Evolutionary conservation across 2,113 vertebrate genomes (phyloP), one percentile per base, ranked within the genome.

Genomic region (Urocynchramus pylzowi): DNA sequence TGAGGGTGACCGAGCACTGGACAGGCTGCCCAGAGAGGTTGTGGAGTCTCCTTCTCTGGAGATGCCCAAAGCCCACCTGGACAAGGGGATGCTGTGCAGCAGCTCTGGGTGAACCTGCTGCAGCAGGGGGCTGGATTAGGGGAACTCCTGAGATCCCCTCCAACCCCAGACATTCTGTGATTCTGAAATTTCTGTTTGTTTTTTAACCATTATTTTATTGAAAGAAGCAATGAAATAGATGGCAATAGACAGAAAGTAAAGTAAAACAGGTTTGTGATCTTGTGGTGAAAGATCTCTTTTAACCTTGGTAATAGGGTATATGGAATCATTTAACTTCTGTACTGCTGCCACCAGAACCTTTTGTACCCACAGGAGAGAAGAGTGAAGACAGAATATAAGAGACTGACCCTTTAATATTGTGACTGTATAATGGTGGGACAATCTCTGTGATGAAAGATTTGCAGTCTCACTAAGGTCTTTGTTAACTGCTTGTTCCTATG

Each of bases 261-360:
- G 27, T 24, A 33, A 70, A 74, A 27, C 41, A 37, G 5, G 6
- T 21, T 13, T 60, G 19, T 49, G n/a, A 52, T 54, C 27, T 76
- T 42, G 11, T 85, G 44, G 5, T 64, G 31, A 52, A 69, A 92
- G n/a, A 31, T 17, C 9, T 56, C 35, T 88, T 59, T 52, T n/a
- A 90, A 42, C 31, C 11, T n/a, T 70, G 33, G 8, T 31, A 24
- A 19, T 0, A 1, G 16, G 16, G 7, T 44, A 15, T n/a, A 27
- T 44, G 41, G 50, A 57, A 35, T 42, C 17, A 28, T 47, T 79
- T 49, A 45, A 68, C 23, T 70, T 30, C 11, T 68, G 8, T 4
- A 3, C 47, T 84, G 35, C 56, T 75, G 44, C 63, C 73, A 35
- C 11, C 21, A 47, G 30, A 50, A 81, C 26, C 39, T 60, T 87